phyloP scores from a whole-genome alignment of 2,888 invertebrate species.

The Theodoxus fluviatilis region DNA sequence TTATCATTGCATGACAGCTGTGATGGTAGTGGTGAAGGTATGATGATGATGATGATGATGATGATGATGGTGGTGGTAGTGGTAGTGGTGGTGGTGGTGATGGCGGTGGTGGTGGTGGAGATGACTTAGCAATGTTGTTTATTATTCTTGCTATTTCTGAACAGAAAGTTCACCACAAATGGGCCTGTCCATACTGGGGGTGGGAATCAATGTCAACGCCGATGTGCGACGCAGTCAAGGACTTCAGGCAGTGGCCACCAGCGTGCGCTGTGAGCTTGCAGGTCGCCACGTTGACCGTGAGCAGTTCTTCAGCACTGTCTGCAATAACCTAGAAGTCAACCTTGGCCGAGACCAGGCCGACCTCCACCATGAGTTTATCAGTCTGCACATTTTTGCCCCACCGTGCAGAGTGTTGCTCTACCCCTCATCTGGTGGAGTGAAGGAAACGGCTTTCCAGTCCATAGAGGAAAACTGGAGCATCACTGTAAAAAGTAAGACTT shows the following conservation, averaged over 20 bases:
- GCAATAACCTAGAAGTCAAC: constrained; percentile 35
- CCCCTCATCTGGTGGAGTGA: too few species aligned
- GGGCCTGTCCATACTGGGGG: constrained; percentile 36
- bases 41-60: too few species aligned
- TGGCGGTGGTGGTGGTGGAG: too few species aligned
- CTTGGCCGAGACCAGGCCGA: constrained; percentile 26
- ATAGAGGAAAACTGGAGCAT: constrained; percentile 27
- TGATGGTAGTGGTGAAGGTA: too few species aligned
- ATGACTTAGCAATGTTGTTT: background rate
- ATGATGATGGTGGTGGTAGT: too few species aligned
- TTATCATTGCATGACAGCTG: too few species aligned
- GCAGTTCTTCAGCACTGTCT: constrained; percentile 38
- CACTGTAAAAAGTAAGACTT: constrained; percentile 24
- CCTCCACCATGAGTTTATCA: constrained; percentile 25
- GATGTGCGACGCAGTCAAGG: constrained; percentile 36
- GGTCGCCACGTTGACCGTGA: constrained; percentile 36
- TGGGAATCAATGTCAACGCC: constrained; percentile 46
- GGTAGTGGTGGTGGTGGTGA: too few species aligned
- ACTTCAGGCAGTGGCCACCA: constrained; percentile 39
- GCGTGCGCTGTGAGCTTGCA: constrained; percentile 37
- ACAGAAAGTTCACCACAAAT: background rate
- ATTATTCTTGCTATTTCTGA: background rate
- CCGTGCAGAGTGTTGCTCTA: too few species aligned
- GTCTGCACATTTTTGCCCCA: constrained; percentile 32
- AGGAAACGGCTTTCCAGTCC: background rate